These are phyloP conservation scores for Pangasianodon gigas DNA, from an alignment of 2,113 vertebrate genomes.

Conservation along the genomic window DNA sequence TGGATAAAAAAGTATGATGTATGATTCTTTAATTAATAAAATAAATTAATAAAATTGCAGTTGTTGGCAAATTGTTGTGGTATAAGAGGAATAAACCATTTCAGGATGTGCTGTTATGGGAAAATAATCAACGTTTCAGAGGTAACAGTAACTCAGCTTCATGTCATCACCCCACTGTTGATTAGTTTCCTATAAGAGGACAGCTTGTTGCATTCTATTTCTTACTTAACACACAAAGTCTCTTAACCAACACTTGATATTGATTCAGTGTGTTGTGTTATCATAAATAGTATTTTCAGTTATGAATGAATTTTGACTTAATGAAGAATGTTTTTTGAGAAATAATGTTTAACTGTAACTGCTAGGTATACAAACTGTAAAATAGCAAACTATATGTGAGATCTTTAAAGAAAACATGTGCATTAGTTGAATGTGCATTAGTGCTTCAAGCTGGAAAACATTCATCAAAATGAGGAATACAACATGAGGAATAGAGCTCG, in stretches of 20 bases:
- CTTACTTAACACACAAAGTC: background rate
- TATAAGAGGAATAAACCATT: background rate
- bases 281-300: background rate
- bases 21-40: background rate
- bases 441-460: background rate
- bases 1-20: background rate
- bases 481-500: background rate
- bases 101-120: background rate
- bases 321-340: background rate
- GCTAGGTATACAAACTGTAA: background rate
- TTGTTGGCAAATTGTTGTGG: background rate
- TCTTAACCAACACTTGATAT: background rate
- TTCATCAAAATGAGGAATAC: background rate
- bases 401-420: background rate
- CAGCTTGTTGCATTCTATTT: background rate
- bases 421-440: background rate
- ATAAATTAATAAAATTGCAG: background rate
- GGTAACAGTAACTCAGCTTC: background rate
- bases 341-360: background rate
- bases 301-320: background rate
- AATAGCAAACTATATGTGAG: no score
- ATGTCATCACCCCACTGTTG: background rate
- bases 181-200: background rate
- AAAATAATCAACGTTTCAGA: background rate
- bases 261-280: background rate